Evolutionary conservation across 2,113 vertebrate species (phyloP), one percentile per base, ranked within the genome.

Genomic region (Chaetops frenatus): DNA sequence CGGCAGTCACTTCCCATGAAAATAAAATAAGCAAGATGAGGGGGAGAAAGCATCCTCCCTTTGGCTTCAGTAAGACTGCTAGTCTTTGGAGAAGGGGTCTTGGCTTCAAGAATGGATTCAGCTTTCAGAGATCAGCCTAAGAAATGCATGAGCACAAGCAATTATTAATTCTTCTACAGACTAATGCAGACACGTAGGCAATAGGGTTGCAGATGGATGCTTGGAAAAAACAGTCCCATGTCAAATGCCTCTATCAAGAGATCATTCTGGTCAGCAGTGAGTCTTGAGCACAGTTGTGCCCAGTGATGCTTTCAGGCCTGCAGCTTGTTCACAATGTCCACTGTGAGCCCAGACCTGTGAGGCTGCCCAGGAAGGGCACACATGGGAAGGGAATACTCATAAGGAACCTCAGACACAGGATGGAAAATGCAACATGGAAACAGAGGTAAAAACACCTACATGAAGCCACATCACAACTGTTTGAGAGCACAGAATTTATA

Each of bases 131-230:
- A 94, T 79, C 29, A 51, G 93, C 78, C 71, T 53, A 77, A 71
- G 86, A 53, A 53, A 73, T 36, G 45, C 74, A 36, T 42, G 88
- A 96, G 91, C 89, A 95, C 91, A 87, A 97, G 91, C 85, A 92
- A 40, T 54, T 54, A 85, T 82, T 94, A 96, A 92, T 78, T 95
- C 71, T 83, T 95, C 76, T 73, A 96, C 83, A 86, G 48, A 48
- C 78, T 89, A 96, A 93, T 40, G 71, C 40, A 64, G 56, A 33
- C 44, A 42, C 9, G 94, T 70, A 96, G 95, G 95, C 90, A 97
- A 96, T 91, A 83, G 85, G 90, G 94, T 92, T 65, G 31, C 84
- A 96, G 71, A 76, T 10, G 33, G 54, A 57, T 1, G 2, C 29
- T 23, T 72, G 51, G 47, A 31, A 70, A 29, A 35, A 87, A 33